Base-by-base conservation (phyloP, 2,113 vertebrate genomes). In the Progne subis region DNA sequence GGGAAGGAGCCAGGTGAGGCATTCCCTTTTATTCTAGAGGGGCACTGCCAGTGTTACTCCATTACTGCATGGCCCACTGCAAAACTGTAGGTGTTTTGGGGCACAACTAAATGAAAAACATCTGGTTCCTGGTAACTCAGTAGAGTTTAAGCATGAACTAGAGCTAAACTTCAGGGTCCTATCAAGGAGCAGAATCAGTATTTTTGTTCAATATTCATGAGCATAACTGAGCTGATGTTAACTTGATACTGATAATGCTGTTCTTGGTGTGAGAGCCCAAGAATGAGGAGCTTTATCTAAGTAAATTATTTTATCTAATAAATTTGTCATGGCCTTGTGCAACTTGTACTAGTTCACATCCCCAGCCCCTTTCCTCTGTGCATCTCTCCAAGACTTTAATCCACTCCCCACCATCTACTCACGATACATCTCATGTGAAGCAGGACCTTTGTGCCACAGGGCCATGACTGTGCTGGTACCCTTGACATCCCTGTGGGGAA, bases 401-500 rank as follows among this genome's bases (percentile, higher is more conserved):
- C 37, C 16, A 47, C 8, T 53, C 18, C 11, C 6, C 11, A 39
- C 1, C 1, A 29, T 7, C 29, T 79, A 67, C 44, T 29, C 46
- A 64, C 0, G 0, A 4, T 10, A 12, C 0, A 2, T 24, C 11
- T 28, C 43, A 2, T 5, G 8, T 77, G 47, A 78, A 86, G 39
- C 10, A 67, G 39, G 14, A 32, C 10, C 39, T 39, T 12, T 28
- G 11, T 75, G 49, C 41, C 59, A 44, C 34, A 20, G 28, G 25
- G 3, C 25, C 7, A 2, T 55, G 41, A 32, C 28, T 29, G 17
- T 59, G 32, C 24, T 23, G 19, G 37, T 41, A 18, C 19, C 9
- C 1, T 1, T 24, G 1, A 1, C 29, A 88, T 6, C 23, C 57
- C 19, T 2, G 3, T 34, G n/a, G 12, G 21, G 64, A 86, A 75